Base-by-base conservation (phyloP, 2,888 invertebrate genomes). In the Clistopyga incitator region DNA sequence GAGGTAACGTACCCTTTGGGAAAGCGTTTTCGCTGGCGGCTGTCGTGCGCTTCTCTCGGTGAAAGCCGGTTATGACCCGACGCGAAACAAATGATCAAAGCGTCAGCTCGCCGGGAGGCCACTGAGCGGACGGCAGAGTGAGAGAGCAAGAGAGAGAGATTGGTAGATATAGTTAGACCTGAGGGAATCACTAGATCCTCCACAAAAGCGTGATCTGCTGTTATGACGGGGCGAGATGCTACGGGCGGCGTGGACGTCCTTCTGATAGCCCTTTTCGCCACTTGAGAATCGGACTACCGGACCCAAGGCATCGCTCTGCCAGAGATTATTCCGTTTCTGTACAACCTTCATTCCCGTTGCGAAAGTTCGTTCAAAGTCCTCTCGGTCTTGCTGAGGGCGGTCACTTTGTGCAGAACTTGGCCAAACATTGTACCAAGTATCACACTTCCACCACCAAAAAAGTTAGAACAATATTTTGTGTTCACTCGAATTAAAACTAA, bases 81-180 rank as follows among this genome's bases (percentile, higher is more conserved):
- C 86, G 85, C 86, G 90, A 89, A 89, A 89, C 88, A 89, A 89
- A 89, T 88, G 89, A 90, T 90, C 90, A 89, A 90, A 90, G 89
- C 89, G 88, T 89, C 89, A 86, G 85, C 89, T 81, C 84, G 75
- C 78, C 78, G 81, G 87, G 87, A 88, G 87, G 87, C 85, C 86
- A 85, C 54, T 85, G 87, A 87, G 88, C 86, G 88, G 87, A 89
- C 89, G 88, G 82, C 88, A 38, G 84, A n/a, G n/a, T n/a, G n/a
- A n/a, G n/a, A n/a, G n/a, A n/a, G n/a, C n/a, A n/a, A n/a, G n/a
- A n/a, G 79, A 50, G 86, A 86, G 82, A 85, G 84, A 85, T 65
- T 78, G 76, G 10, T 23, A 34, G 29, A 23, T 15, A 23, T 13
- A 45, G 42, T 4, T 34, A 75, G 15, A 75, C 47, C 50, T 47